phyloP scores from a whole-genome alignment of 2,113 vertebrate genomes.

The Holacanthus passer region DNA sequence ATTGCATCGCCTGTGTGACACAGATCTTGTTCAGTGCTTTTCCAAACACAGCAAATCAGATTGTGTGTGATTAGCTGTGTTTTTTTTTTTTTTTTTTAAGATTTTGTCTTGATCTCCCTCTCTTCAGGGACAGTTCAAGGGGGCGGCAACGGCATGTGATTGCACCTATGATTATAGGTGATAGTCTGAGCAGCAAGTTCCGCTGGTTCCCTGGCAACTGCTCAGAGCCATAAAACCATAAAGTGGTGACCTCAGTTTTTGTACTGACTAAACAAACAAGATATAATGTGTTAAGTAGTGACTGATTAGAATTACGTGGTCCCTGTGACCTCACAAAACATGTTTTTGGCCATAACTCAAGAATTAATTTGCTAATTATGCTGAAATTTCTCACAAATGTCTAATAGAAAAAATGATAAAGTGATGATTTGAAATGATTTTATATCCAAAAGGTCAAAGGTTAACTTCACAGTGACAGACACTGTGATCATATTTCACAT shows the following conservation, averaged over 20 bases:
- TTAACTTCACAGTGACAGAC: no score
- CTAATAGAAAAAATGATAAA: no score
- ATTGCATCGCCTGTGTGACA: conserved; percentile 45
- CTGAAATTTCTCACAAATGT: no score
- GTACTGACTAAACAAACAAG: neutral
- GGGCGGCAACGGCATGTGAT: neutral
- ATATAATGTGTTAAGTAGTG: neutral
- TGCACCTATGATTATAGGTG: neutral
- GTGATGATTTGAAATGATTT: no score
- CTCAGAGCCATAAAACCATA: neutral
- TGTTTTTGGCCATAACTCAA: no score
- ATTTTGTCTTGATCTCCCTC: conserved; percentile 7
- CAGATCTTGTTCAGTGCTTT: conserved; percentile 22
- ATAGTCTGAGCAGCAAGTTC: neutral
- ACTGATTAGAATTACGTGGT: no score
- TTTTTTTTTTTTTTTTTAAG: neutral
- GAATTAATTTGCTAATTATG: no score
- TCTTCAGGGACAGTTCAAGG: conserved; percentile 19
- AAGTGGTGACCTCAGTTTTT: neutral
- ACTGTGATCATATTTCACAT: no score
- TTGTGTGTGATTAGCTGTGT: conserved; percentile 37
- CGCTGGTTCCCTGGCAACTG: neutral
- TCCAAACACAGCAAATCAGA: conserved; percentile 57
- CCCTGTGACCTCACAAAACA: no score
- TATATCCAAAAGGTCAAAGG: no score